Conservation (phyloP, 2,888 invertebrate genomes). For the Miltochrista miniata region DNA sequence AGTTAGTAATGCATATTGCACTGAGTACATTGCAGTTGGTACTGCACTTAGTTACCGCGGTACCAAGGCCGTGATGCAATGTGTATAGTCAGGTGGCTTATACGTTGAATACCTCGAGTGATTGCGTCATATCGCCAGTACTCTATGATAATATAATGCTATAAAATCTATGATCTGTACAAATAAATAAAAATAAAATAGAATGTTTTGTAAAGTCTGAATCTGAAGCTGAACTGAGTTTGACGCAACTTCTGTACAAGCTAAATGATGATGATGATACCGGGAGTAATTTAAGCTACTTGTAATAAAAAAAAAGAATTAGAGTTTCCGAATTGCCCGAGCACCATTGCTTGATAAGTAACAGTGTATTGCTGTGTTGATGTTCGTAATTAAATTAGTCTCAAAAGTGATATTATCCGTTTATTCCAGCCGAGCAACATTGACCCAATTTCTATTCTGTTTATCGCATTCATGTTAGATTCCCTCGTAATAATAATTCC, state of each 20-base stretch:
- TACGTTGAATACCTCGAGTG: slow-evolving; percentile 63
- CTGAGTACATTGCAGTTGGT: slow-evolving; percentile 49
- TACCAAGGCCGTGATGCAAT: slow-evolving; percentile 78
- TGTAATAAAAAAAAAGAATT: no score
- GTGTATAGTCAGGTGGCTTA: slow-evolving; percentile 59
- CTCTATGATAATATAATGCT: no score
- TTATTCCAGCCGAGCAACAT: slow-evolving; percentile 34
- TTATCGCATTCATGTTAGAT: slow-evolving; percentile 38
- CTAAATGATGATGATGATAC: no score
- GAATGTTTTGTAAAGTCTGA: no score
- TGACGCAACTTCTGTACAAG: no score
- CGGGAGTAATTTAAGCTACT: no score
- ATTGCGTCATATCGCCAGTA: slow-evolving; percentile 54
- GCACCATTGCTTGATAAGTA: no score
- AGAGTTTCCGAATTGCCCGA: no score
- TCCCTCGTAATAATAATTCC: slow-evolving; percentile 52
- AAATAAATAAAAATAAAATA: no score
- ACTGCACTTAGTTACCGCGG: slow-evolving; percentile 71
- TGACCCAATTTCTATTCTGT: slow-evolving; percentile 44
- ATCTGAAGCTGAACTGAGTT: no score
- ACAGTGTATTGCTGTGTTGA: background rate
- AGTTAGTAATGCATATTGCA: slow-evolving; percentile 9
- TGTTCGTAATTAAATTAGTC: slow-evolving; percentile 5
- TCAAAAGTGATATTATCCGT: background rate
- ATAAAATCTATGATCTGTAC: no score